Evolutionary conservation across 1,140 invertebrate species (phyloP).

Genomic region (Apocrypta bakeri): DNA sequence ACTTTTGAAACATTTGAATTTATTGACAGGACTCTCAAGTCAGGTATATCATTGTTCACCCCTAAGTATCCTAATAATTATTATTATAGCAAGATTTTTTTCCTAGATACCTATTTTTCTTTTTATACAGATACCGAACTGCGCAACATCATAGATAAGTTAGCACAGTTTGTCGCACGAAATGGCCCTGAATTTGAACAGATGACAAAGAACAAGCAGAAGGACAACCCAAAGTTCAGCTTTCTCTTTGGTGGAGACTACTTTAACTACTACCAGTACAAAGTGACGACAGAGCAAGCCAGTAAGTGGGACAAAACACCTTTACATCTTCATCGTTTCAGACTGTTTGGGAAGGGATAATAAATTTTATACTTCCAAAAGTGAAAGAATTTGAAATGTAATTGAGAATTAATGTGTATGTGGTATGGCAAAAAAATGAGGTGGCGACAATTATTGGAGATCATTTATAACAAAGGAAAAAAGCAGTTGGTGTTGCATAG

Average conservation of each 20-base stretch:
- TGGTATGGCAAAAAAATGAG: conserved; percentile 32
- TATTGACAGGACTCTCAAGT: conserved; percentile 48
- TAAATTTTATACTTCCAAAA: conserved; percentile 38
- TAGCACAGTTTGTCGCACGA: conserved; percentile 97
- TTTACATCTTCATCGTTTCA: conserved; percentile 65
- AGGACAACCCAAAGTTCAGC: conserved; percentile 96
- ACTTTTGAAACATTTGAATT: conserved; percentile 41
- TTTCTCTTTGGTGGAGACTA: conserved; percentile 97
- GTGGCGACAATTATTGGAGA: conserved; percentile 42
- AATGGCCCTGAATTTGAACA: conserved; percentile 99
- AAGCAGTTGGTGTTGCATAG: conserved; percentile 49
- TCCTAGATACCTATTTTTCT: conserved; percentile 26
- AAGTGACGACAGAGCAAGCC: conserved; percentile 92
- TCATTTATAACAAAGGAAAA: conserved; percentile 41
- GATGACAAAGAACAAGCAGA: conserved; percentile 98
- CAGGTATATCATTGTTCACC: conserved; percentile 36
- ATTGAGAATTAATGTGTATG: conserved; percentile 39
- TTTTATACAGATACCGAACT: conserved; percentile 86
- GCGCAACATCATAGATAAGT: conserved; percentile 97
- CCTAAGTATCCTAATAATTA: not conserved
- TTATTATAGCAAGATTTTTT: not conserved
- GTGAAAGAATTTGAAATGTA: conserved; percentile 39
- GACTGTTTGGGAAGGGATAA: conserved; percentile 57
- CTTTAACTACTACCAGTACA: conserved; percentile 97
- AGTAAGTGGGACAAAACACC: conserved; percentile 78